Evolutionary conservation across 2,888 invertebrate species (phyloP), one percentile per base, ranked within the genome.

Genomic region (Pyrgus malvae): DNA sequence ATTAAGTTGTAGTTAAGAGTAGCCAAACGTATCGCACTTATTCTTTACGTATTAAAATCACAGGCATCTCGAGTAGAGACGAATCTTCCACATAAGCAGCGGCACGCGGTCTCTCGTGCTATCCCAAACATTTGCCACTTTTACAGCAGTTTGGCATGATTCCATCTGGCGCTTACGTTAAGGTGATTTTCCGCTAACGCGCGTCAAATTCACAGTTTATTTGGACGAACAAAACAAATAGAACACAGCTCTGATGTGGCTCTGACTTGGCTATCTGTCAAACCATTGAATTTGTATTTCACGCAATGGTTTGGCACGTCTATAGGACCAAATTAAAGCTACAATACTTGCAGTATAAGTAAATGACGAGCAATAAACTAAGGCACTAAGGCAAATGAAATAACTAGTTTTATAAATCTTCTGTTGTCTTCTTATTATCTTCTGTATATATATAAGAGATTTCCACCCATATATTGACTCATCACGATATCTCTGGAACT

Each of bases 161-260:
- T 76, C 85, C 88, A 87, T 76, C 72, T 83, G 83, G 80, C 82
- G 78, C 71, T 70, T 67, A 40, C 46, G 55, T 57, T 55, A 55
- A 59, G 56, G 79, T 79, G 75, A 82, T 84, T 85, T 85, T 87
- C 87, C 86, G 74, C 76, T 76, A 76, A 74, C 70, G 64, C 62
- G 61, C 53, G 65, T 62, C 63, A 62, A 66, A 48, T 55, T 51
- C 48, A 33, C 44, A 58, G 59, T 61, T 50, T 61, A 66, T 64
- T 58, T 46, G 46, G 40, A 48, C 37, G 31, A 56, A 53, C 49
- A 49, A 48, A 49, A 58, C 53, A 57, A 54, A 51, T 23, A 50
- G 56, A 50, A 55, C 59, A 58, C 59, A 67, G n/a, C n/a, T n/a
- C n/a, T n/a, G n/a, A n/a, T n/a, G 65, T 55, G 65, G 70, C 66